Percentiles rank a stretch among this genome's conserved stretches.
Evolutionary conservation across 2,113 vertebrate genomes (phyloP).

Genomic region (Gasterosteus aculeatus): DNA sequence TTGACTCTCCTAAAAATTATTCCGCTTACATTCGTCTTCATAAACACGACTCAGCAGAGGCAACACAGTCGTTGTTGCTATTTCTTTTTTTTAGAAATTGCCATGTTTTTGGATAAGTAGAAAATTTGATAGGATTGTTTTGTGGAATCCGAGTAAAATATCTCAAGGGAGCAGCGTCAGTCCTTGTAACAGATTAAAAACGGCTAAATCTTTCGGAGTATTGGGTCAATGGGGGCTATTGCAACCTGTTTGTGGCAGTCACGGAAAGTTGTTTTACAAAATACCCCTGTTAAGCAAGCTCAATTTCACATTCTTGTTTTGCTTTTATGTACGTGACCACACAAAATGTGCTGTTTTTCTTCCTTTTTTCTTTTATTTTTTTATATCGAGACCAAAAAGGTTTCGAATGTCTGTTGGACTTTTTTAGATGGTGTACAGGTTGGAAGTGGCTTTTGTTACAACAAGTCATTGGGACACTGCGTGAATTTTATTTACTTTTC

Average conservation of each 20-base stretch:
- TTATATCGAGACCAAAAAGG: constrained; percentile 34
- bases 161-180: neutral
- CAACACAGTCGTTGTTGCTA: neutral
- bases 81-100: neutral
- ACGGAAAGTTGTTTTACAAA: neutral
- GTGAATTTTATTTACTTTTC: neutral
- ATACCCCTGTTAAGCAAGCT: constrained; percentile 19
- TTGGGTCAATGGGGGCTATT: neutral
- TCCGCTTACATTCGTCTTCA: neutral
- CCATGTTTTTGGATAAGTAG: neutral
- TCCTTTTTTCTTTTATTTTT: constrained; percentile 10
- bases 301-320: constrained; percentile 32
- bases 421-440: constrained; percentile 24
- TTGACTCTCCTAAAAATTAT: constrained; percentile 53
- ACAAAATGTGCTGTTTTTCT: constrained; percentile 1
- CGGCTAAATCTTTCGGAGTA: neutral
- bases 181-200: neutral
- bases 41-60: neutral
- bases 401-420: constrained; percentile 50
- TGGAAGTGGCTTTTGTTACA: constrained; percentile 16
- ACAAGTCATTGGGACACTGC: neutral
- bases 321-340: constrained; percentile 13
- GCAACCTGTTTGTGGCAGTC: neutral
- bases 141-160: neutral
- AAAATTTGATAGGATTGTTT: neutral